Evolutionary conservation across 1,140 invertebrate species (phyloP), one percentile per base, ranked within the genome.

Genomic region (Pararge aegeria): DNA sequence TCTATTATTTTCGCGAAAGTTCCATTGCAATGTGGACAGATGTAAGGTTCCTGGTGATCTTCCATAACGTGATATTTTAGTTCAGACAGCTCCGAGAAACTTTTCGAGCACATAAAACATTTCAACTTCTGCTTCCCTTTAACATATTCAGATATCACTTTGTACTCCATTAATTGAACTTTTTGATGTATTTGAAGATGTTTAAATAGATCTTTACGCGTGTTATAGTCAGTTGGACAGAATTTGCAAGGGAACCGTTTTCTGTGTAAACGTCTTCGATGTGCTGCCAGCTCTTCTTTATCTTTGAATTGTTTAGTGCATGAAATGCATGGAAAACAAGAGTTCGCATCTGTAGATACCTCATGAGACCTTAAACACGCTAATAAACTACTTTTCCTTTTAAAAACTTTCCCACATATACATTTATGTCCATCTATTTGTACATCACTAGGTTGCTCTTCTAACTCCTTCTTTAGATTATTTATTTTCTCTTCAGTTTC

Each of bases 191-290:
- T 70, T 60, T 80, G 78, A 15, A 89, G 67, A 68, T 89, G 87
- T 61, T 85, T 85, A 50, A 87, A 85, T 5, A 89, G 63, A 24
- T 87, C 82, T 51, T 87, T 89, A 5, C 77, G 63, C 0, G 82
- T 87, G 20, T 78, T 64, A 30, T 87, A 87, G 49, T 87, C 83
- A 38, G 83, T 87, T 0, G 87, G 84, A 55, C 87, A 89, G 27
- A 89, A 87, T 66, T 89, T 89, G 60, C 87, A 89, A 0, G 81
- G 82, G 44, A 87, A 89, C 27, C 76, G 69, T 49, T 87, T 89
- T 24, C 78, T 61, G 37, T 88, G 87, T 4, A 80, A 15, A 34
- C 79, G 42, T 62, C 79, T 80, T 15, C 77, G 70, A 51, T 89
- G 87, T 6, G 72, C 51, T 0, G 65, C 55, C 5, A 88, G 55